Evolutionary conservation across 2,113 vertebrate species (phyloP).

Genomic region (Austrofundulus limnaeus): DNA sequence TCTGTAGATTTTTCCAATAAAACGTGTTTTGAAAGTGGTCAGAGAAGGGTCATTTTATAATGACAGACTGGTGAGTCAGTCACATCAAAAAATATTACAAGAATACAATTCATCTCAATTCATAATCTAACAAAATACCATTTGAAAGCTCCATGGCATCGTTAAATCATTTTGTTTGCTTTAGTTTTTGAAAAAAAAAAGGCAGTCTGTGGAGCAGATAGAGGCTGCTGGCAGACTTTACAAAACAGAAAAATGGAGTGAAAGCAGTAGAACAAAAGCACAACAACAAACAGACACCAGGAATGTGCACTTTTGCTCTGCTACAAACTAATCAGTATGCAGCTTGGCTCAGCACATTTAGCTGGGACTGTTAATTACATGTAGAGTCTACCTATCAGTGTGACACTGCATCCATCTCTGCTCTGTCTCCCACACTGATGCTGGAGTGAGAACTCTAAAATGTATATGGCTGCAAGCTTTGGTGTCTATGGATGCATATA

Average conservation of each 20-base stretch:
- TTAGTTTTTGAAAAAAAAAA: constrained; percentile 16
- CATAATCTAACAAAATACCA: constrained; percentile 1
- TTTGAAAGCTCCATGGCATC: background rate
- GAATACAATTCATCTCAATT: background rate
- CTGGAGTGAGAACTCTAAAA: constrained; percentile 37
- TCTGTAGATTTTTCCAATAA: no score
- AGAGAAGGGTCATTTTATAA: no score
- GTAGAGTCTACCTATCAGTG: constrained; percentile 59
- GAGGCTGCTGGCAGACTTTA: background rate
- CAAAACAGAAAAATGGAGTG: background rate
- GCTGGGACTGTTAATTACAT: constrained; percentile 69
- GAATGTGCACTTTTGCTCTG: constrained; percentile 16
- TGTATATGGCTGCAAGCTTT: constrained; percentile 51
- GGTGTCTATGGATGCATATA: constrained; percentile 22
- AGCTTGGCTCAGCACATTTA: constrained; percentile 45
- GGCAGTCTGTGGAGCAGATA: background rate
- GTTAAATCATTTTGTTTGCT: background rate
- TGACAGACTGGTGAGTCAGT: no score
- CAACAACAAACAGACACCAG: background rate
- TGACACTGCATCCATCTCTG: constrained; percentile 61
- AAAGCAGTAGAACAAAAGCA: constrained; percentile 11
- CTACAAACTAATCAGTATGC: constrained; percentile 64
- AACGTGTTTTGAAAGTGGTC: background rate
- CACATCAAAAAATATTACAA: background rate
- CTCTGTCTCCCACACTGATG: constrained; percentile 47